A percentile compares a stretch with the other conserved stretches of the same genome.
Conservation (phyloP, 2,888 invertebrate genomes). For the Eugnorisma glareosa region DNA sequence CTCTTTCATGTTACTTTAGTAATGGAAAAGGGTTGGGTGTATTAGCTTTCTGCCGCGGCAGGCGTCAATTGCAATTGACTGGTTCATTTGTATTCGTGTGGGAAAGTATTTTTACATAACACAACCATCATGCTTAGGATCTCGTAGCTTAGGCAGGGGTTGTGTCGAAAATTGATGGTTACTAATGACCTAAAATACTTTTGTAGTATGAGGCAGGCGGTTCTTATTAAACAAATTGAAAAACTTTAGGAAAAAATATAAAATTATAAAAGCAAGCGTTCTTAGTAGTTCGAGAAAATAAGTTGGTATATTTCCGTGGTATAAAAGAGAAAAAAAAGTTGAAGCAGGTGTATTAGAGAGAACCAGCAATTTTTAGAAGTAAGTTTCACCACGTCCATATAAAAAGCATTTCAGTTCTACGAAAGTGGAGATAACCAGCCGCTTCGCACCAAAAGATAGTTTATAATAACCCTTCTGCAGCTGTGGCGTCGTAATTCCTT, state of each 20-base stretch:
- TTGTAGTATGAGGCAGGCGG: not conserved
- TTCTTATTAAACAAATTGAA: not conserved
- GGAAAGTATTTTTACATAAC: constrained; percentile 49
- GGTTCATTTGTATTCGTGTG: constrained; percentile 58
- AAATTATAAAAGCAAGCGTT: not conserved
- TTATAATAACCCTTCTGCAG: constrained; percentile 65
- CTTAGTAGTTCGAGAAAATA: not conserved
- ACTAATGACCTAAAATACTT: constrained; percentile 34
- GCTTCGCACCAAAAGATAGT: constrained; percentile 55
- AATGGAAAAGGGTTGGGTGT: constrained; percentile 63
- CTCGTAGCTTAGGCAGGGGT: constrained; percentile 15
- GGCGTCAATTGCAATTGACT: constrained; percentile 55
- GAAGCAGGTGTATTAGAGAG: not conserved
- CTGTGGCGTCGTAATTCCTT: constrained; percentile 60
- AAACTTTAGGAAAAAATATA: not conserved
- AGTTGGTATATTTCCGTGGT: not conserved
- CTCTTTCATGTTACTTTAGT: constrained; percentile 51
- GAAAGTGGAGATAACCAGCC: constrained; percentile 51
- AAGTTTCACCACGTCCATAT: constrained; percentile 29
- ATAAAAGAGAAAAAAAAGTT: too few relatives aligned
- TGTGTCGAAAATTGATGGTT: constrained; percentile 4
- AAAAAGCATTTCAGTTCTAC: constrained; percentile 48
- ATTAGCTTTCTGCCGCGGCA: constrained; percentile 56
- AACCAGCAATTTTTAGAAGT: constrained; percentile 25
- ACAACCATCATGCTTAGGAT: constrained; percentile 18